These are phyloP conservation scores for Lissocephala sabroskyi DNA, from an alignment of 2,888 invertebrate species.

Conservation along the genomic window DNA sequence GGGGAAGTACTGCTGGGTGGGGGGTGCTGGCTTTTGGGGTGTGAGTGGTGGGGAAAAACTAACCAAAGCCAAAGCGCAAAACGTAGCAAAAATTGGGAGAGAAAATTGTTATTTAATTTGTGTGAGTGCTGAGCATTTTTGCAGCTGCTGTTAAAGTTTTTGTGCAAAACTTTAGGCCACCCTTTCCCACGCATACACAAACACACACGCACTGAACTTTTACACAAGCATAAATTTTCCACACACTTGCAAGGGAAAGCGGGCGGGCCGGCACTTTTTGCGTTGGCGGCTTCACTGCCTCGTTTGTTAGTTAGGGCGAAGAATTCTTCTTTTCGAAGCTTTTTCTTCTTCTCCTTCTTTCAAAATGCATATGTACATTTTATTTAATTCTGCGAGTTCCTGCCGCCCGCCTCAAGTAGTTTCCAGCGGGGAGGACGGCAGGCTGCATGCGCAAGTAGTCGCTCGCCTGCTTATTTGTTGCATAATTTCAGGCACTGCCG, in stretches of 20 bases:
- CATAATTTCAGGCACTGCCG: conserved; percentile 25
- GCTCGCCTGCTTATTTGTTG: conserved; percentile 31
- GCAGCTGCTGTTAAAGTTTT: conserved; percentile 57
- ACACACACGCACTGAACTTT: conserved; percentile 55
- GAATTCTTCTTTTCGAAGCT: conserved; percentile 42
- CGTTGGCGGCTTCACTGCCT: too few species aligned
- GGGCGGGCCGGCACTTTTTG: conserved; percentile 29
- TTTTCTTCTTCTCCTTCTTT: too few species aligned
- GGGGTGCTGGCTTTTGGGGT: too few species aligned
- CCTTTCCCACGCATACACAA: not conserved
- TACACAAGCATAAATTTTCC: conserved; percentile 58
- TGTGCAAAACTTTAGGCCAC: conserved; percentile 48
- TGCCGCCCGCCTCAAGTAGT: conserved; percentile 6
- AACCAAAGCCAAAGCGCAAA: conserved; percentile 25
- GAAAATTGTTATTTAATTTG: conserved; percentile 65
- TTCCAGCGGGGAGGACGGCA: not conserved
- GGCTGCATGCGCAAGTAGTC: conserved; percentile 46
- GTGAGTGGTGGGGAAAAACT: not conserved
- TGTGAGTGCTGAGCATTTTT: conserved; percentile 66
- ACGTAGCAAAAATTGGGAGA: conserved; percentile 48
- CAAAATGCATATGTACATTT: conserved; percentile 64
- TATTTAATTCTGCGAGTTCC: conserved; percentile 40
- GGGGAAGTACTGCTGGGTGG: not conserved
- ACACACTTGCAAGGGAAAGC: not conserved
- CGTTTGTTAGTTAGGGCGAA: too few species aligned